These are phyloP conservation scores for Psettodes erumei DNA, from an alignment of 2,113 vertebrate genomes.

Conservation along the genomic window DNA sequence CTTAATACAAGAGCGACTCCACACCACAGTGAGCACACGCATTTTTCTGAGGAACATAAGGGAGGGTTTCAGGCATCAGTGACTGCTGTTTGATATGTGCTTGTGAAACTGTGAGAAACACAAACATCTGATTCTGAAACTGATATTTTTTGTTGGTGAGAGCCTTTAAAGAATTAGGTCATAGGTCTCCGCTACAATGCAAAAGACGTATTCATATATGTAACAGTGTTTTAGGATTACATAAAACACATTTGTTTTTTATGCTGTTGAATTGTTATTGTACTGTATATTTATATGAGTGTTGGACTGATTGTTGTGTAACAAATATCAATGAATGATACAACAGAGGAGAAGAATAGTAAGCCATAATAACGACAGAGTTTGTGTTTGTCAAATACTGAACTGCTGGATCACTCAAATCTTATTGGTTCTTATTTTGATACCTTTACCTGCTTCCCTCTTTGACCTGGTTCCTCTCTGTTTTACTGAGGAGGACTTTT, in stretches of 20 bases:
- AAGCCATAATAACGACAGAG: background rate
- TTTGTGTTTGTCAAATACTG: background rate
- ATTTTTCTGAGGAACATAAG: background rate
- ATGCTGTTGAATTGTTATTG: background rate
- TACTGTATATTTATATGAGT: background rate
- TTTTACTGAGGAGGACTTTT: background rate
- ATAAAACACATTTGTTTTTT: background rate
- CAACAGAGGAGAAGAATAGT: background rate
- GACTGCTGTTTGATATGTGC: background rate
- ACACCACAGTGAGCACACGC: background rate
- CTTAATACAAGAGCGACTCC: background rate
- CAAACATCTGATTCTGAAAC: constrained; percentile 2
- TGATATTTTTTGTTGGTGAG: background rate
- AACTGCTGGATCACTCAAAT: background rate
- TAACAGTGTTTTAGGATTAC: background rate
- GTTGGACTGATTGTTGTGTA: no score
- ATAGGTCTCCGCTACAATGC: background rate
- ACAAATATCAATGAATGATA: background rate
- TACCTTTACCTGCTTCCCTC: background rate
- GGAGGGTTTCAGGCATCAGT: constrained; percentile 6
- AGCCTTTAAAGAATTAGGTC: background rate
- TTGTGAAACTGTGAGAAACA: constrained; percentile 1
- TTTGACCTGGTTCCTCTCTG: background rate
- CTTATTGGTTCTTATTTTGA: background rate
- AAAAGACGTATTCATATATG: no score